Evolutionary conservation across 2,113 vertebrate species (phyloP).

Genomic region (Corythaixoides concolor): DNA sequence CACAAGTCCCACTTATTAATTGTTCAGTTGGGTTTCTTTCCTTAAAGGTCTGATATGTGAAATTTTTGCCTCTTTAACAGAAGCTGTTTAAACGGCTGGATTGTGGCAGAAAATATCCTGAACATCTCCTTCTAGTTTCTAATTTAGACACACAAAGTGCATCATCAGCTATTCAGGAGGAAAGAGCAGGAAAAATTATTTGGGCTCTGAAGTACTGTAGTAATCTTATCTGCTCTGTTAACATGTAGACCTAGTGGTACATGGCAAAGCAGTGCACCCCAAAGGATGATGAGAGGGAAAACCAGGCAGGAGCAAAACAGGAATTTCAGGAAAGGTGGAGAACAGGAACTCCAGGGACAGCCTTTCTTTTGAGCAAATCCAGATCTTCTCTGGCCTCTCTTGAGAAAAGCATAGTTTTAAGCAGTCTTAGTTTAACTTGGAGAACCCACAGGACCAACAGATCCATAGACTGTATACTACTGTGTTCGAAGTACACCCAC

Average conservation of each 20-base stretch:
- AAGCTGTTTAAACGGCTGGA: constrained; percentile 8
- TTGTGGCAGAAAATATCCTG: constrained; percentile 1
- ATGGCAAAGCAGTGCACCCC: neutral
- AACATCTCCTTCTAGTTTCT: neutral
- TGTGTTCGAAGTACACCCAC: neutral
- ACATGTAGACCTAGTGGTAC: neutral
- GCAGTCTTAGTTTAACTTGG: neutral
- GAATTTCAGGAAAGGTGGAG: neutral
- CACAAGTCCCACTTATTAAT: neutral
- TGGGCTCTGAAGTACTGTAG: neutral
- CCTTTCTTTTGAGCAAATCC: neutral
- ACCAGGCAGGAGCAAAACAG: neutral
- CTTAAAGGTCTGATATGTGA: neutral
- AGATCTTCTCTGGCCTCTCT: neutral
- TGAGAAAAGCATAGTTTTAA: neutral
- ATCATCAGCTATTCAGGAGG: constrained; percentile 26
- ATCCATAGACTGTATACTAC: neutral
- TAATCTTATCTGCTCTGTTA: neutral
- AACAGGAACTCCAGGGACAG: neutral
- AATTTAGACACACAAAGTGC: neutral
- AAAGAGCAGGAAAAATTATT: constrained; percentile 6
- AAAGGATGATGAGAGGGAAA: neutral
- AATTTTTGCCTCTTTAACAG: neutral
- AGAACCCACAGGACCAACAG: neutral
- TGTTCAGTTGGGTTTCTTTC: neutral